phyloP scores from a whole-genome alignment of 2,888 invertebrate species.

The Cheilosia impressa region DNA sequence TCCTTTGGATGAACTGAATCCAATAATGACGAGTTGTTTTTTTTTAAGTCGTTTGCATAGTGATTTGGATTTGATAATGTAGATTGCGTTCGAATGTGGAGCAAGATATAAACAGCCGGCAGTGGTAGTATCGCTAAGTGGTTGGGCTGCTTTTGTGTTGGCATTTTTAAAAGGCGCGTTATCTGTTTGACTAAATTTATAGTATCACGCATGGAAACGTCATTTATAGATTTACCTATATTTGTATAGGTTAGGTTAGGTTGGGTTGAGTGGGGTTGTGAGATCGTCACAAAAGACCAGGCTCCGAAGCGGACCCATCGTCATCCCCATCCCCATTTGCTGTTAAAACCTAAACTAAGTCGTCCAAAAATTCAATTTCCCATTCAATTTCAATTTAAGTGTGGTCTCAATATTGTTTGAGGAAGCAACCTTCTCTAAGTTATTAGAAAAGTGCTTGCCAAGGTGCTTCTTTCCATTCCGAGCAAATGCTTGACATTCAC shows the following conservation, averaged over 20 bases:
- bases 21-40: not conserved
- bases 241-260: not conserved
- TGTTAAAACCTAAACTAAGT: no score
- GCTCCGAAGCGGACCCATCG: no score
- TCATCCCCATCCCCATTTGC: no score
- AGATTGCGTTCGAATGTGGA: conserved; percentile 25
- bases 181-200: not conserved
- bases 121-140: conserved; percentile 43
- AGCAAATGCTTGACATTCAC: no score
- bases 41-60: conserved; percentile 10
- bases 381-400: no score
- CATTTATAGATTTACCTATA: not conserved
- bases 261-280: no score
- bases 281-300: no score
- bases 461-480: no score
- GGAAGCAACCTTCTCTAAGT: no score
- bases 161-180: not conserved
- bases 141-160: conserved; percentile 8
- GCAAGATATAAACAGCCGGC: conserved; percentile 1
- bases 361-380: no score
- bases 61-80: conserved; percentile 17
- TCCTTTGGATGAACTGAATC: not conserved
- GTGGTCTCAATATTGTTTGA: no score
- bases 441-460: no score
- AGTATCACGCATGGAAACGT: conserved; percentile 2